Base-by-base conservation (phyloP, 2,113 vertebrate species). In the Pelmatolapia mariae region DNA sequence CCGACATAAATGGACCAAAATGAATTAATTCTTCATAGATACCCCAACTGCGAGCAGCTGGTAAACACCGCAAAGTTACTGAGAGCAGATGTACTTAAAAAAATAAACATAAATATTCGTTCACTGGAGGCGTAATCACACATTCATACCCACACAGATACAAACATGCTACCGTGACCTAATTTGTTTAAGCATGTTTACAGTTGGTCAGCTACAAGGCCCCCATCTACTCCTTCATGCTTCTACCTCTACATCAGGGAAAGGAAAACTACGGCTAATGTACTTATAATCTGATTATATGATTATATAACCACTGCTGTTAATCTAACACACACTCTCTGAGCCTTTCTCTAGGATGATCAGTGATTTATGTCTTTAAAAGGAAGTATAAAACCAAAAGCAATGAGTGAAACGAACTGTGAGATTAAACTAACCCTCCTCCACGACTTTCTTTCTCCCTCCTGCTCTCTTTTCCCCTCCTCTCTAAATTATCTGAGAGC, bases 361-460 rank as follows among this genome's bases (percentile, higher is more conserved):
- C 93, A 63, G 73, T 90, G 93, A 95, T 94, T 95, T 91, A 95
- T 94, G 94, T 89, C 94, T 93, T 96, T 93, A 93, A 95, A 96
- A 93, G 93, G 89, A 95, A 94, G 89, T 92, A 94, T 93, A 93
- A 95, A 92, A 94, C 86, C 88, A 93, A 93, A 93, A 89, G 92
- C 92, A 94, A 90, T 68, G 94, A 78, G 93, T 94, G 94, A 95
- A 96, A 92, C 92, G 84, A 95, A 95, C 90, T 95, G 95, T 96
- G 94, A 95, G 95, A 96, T 96, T 96, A 96, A 95, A 95, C 91
- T 89, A 91, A 93, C 89, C 92, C 94, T 93, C 94, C 90, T 93
- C 87, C 89, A 84, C 83, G 11, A 86, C 89, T 87, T 85, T 57
- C 86, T 85, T 88, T 71, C 80, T 50, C 89, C 80, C 79, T 83